Evolutionary conservation across 2,797 vertebrate species (phyloP).

Genomic region (Tauraco hartlaubi): DNA sequence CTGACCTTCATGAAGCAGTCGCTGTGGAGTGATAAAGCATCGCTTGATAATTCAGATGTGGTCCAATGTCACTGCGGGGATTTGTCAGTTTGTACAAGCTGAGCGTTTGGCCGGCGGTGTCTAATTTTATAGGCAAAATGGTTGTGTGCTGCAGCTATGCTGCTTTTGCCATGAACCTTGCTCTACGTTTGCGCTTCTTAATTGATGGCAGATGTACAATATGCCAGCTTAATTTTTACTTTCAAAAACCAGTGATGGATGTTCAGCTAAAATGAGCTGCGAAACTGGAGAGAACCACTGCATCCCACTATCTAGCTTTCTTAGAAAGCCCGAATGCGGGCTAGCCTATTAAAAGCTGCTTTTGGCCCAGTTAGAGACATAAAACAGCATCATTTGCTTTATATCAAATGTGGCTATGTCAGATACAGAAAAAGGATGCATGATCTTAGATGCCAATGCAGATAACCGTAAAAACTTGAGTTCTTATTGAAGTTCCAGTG

Average conservation of each 20-base stretch:
- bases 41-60: not conserved
- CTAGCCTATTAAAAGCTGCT: not conserved
- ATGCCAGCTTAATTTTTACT: not conserved
- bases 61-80: not conserved
- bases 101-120: not conserved
- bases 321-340: not conserved
- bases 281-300: not conserved
- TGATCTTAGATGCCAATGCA: not conserved
- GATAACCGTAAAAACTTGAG: conserved; percentile 36
- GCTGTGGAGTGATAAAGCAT: not conserved
- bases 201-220: not conserved
- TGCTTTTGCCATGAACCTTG: not conserved
- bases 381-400: not conserved
- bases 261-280: not conserved
- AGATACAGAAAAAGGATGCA: not conserved
- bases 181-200: not conserved
- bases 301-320: not conserved
- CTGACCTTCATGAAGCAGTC: not conserved
- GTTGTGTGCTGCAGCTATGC: not conserved
- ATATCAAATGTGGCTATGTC: not conserved
- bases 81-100: not conserved
- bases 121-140: not conserved
- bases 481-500: not conserved
- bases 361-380: not conserved
- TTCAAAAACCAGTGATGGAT: not conserved